Conservation (phyloP, 2,113 vertebrate genomes). For the Corapipo altera region DNA sequence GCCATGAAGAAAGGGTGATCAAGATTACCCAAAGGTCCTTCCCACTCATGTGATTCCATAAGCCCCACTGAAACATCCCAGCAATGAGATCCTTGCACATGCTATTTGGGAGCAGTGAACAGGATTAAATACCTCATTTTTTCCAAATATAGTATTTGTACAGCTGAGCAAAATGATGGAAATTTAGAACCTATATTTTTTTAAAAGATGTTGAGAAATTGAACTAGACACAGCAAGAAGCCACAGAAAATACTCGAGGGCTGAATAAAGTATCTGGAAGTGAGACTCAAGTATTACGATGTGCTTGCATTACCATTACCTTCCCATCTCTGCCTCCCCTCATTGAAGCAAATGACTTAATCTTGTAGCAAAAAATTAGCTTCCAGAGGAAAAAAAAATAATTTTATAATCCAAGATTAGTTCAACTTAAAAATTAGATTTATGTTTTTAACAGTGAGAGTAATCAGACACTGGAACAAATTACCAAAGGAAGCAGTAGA, state of each 20-base stretch:
- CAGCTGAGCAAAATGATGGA: not conserved
- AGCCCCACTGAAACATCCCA: not conserved
- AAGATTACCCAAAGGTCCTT: not conserved
- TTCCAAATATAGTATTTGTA: not conserved
- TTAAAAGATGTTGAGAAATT: not conserved
- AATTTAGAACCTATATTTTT: not conserved
- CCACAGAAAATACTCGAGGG: not conserved
- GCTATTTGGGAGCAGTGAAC: not conserved
- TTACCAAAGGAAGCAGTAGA: constrained; percentile 36
- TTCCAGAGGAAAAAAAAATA: not conserved
- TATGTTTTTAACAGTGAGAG: not conserved
- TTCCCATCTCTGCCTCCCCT: not conserved
- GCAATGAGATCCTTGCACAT: not conserved
- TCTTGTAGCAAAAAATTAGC: not conserved
- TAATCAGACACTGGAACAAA: constrained; percentile 26
- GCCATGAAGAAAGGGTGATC: not conserved
- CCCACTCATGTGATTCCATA: not conserved
- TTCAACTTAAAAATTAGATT: constrained; percentile 35
- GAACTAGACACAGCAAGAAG: not conserved
- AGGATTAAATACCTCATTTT: not conserved
- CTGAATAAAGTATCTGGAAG: not conserved
- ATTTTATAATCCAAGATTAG: not conserved
- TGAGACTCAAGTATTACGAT: not conserved
- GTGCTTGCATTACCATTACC: not conserved
- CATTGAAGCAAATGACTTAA: not conserved